Percentiles rank a stretch among this genome's conserved stretches.
Evolutionary conservation across 2,888 invertebrate species (phyloP).

Genomic region (Ectemnius lituratus): DNA sequence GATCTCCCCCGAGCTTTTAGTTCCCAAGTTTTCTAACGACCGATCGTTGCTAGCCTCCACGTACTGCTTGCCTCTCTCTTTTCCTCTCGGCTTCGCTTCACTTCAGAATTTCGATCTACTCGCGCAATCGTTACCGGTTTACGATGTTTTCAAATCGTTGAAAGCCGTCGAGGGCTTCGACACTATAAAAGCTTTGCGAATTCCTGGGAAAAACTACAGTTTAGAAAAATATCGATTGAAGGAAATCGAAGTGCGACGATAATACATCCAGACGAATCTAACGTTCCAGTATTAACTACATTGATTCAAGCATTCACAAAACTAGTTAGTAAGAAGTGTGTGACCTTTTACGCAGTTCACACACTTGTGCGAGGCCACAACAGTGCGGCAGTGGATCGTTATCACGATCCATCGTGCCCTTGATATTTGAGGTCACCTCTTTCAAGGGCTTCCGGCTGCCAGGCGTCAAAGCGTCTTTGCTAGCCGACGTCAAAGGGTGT

Average conservation of each 20-base stretch:
- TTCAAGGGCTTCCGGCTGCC: neutral
- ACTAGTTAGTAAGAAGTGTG: too few relatives aligned
- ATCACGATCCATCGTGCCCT: constrained; percentile 2
- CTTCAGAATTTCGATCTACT: neutral
- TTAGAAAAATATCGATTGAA: too few relatives aligned
- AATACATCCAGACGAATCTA: too few relatives aligned
- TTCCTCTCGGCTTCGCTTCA: neutral
- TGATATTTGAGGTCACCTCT: neutral
- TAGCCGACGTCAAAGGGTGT: too few relatives aligned
- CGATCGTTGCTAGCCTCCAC: constrained; percentile 22
- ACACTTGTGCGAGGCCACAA: too few relatives aligned
- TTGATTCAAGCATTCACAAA: too few relatives aligned
- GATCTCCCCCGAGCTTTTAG: constrained; percentile 3
- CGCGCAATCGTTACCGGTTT: constrained; percentile 2
- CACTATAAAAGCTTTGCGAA: neutral
- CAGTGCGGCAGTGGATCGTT: neutral
- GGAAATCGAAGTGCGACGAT: too few relatives aligned
- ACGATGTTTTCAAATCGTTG: neutral
- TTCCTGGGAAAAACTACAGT: neutral
- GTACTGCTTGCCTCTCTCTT: neutral
- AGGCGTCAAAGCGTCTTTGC: neutral
- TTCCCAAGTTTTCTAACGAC: constrained; percentile 29
- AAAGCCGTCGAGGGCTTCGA: neutral
- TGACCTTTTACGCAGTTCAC: too few relatives aligned
- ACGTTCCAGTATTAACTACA: too few relatives aligned